phyloP scores from a whole-genome alignment of 2,797 vertebrate genomes.

The Syncerus caffer region DNA sequence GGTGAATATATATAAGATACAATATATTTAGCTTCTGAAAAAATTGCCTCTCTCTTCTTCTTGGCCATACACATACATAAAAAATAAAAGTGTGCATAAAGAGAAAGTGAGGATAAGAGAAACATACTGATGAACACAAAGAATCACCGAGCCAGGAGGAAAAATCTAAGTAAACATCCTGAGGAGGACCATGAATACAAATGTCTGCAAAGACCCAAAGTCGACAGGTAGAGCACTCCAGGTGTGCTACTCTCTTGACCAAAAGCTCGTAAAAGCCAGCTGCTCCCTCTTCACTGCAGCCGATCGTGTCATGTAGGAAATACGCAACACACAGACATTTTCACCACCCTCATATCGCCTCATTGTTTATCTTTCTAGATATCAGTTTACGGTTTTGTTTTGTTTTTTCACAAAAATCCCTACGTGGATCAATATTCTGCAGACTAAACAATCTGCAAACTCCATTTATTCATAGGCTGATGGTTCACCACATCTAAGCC shows the following conservation, averaged over 20 bases:
- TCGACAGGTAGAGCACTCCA: neutral
- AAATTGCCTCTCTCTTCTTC: neutral
- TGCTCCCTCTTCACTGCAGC: neutral
- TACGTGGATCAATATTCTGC: neutral
- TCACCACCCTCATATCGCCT: neutral
- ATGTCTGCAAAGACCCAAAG: neutral
- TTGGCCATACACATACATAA: neutral
- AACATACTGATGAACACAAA: neutral
- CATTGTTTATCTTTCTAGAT: slow-evolving; percentile 31
- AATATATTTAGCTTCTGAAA: neutral
- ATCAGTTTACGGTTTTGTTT: neutral
- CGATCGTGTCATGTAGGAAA: neutral
- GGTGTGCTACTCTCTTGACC: neutral
- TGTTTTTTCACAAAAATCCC: neutral
- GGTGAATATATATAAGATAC: neutral
- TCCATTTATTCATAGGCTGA: neutral
- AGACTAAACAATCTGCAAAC: slow-evolving; percentile 27
- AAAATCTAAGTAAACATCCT: neutral
- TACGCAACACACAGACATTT: neutral
- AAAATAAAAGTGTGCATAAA: neutral
- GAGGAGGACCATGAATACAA: neutral
- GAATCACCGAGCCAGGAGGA: neutral
- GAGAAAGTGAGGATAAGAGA: neutral
- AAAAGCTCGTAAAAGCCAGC: neutral
- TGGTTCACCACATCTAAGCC: neutral